These are phyloP conservation scores for Dicrurus megarhynchus DNA, from an alignment of 2,113 vertebrate genomes.

Conservation along the genomic window DNA sequence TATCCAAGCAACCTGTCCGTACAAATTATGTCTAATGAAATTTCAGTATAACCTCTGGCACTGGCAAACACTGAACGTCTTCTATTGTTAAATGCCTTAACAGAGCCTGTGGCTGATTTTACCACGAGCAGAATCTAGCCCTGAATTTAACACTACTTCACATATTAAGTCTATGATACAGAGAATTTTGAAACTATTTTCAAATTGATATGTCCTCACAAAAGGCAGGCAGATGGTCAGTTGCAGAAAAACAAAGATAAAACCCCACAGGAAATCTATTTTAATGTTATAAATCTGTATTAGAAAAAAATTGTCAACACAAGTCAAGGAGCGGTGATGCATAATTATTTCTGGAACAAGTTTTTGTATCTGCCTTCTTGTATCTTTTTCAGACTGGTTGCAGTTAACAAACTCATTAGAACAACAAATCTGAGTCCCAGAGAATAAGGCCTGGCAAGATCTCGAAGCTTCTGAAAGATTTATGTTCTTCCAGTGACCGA, in stretches of 20 bases:
- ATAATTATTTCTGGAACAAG: background rate
- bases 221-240: background rate
- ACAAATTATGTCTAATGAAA: background rate
- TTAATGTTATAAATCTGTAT: background rate
- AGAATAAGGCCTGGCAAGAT: background rate
- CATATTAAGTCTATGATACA: background rate
- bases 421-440: background rate
- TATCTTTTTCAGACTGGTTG: background rate
- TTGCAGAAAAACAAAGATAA: background rate
- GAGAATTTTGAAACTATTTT: background rate
- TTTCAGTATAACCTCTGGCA: background rate
- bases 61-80: background rate
- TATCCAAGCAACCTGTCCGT: background rate
- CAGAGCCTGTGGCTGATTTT: background rate
- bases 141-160: background rate
- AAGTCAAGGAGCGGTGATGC: background rate
- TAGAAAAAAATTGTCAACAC: background rate
- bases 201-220: background rate
- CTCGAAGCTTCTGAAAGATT: background rate
- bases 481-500: background rate
- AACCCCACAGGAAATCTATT: background rate
- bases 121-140: background rate
- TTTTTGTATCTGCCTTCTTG: background rate
- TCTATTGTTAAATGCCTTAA: background rate
- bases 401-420: background rate